phyloP scores from a whole-genome alignment of 2,888 invertebrate species.

The Napeogenes inachia region DNA sequence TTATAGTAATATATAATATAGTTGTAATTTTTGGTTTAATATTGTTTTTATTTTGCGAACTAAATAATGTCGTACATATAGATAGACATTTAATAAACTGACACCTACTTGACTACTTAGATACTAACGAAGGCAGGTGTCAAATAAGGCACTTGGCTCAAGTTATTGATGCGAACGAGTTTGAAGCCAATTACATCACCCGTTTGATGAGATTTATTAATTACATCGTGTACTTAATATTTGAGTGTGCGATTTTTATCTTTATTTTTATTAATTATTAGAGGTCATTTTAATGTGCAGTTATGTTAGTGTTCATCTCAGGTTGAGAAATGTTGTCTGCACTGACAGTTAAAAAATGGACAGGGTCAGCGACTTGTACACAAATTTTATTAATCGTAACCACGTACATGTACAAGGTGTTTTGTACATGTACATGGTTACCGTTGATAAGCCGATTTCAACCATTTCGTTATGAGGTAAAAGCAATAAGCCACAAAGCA shows the following conservation, averaged over 20 bases:
- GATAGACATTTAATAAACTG: neutral
- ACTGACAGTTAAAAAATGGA: slow-evolving; percentile 33
- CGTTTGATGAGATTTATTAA: slow-evolving; percentile 26
- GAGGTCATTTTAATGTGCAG: too few species aligned
- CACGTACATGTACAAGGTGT: neutral
- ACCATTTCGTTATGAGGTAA: too few species aligned
- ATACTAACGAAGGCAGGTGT: slow-evolving; percentile 15
- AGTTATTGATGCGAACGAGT: slow-evolving; percentile 15
- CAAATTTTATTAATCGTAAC: slow-evolving; percentile 24
- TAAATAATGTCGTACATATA: too few species aligned
- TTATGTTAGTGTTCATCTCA: slow-evolving; percentile 5
- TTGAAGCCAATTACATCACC: slow-evolving; percentile 21
- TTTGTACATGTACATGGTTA: too few species aligned
- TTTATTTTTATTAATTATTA: neutral
- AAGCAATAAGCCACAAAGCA: too few species aligned
- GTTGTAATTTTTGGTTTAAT: too few species aligned
- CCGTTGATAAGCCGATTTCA: neutral
- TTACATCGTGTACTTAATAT: slow-evolving; percentile 5
- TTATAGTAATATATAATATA: too few species aligned
- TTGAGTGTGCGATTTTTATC: slow-evolving; percentile 6
- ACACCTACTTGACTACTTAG: neutral
- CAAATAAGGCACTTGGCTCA: slow-evolving; percentile 14
- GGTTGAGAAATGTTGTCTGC: slow-evolving; percentile 25
- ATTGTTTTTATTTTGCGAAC: too few species aligned
- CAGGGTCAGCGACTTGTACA: slow-evolving; percentile 28